A percentile compares a stretch with the other conserved stretches of the same genome.
Conservation (phyloP, 2,888 invertebrate species). For the Disparrhopalites patrizii region DNA sequence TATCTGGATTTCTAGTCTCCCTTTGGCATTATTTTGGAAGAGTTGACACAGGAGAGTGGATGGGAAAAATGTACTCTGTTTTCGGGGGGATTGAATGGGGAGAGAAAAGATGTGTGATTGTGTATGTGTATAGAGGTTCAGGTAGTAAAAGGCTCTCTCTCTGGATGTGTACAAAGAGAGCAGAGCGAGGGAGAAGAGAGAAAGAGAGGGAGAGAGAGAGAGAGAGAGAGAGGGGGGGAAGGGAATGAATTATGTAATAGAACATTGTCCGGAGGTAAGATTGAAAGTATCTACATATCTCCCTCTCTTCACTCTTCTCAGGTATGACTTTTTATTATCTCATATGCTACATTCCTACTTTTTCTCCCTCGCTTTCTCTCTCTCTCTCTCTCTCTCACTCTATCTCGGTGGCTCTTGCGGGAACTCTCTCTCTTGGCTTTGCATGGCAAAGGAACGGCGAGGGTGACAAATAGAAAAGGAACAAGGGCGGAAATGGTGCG, state of each 20-base stretch:
- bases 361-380: no score
- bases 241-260: slow-evolving; percentile 23
- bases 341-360: neutral
- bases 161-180: no score
- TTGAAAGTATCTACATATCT: neutral
- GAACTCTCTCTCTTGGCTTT: no score
- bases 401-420: no score
- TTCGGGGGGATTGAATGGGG: neutral
- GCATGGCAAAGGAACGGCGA: no score
- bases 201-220: no score
- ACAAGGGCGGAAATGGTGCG: slow-evolving; percentile 30
- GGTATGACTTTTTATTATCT: neutral
- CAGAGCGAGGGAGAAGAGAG: neutral
- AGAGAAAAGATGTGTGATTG: neutral
- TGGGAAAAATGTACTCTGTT: no score
- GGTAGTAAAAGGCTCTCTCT: no score
- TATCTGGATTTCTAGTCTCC: neutral
- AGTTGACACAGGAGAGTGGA: no score
- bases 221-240: no score
- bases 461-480: slow-evolving; percentile 21
- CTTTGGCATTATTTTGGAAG: neutral
- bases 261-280: slow-evolving; percentile 12
- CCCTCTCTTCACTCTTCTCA: neutral
- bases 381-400: neutral
- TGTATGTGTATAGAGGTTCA: no score